Percentiles rank a stretch among this genome's conserved stretches.
These are phyloP conservation scores for Centroberyx gerrardi DNA, from an alignment of 2,797 vertebrate species.

Conservation along the genomic window DNA sequence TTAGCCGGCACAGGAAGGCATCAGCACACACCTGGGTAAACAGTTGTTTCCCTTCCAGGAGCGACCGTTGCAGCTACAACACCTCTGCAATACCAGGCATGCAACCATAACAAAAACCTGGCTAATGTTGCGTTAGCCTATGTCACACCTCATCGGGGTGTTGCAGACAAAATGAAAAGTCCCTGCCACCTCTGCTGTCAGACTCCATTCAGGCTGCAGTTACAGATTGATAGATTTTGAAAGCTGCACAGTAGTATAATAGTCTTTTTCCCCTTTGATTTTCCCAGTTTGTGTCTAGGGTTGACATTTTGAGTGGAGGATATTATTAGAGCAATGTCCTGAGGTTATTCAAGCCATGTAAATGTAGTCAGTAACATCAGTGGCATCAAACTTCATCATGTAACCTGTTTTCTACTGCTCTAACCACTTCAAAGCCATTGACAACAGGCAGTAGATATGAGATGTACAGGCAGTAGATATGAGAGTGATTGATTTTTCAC, in stretches of 20 bases:
- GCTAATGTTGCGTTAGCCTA: slow-evolving; percentile 48
- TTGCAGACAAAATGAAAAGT: slow-evolving; percentile 43
- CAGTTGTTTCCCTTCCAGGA: slow-evolving; percentile 49
- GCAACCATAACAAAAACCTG: slow-evolving; percentile 30
- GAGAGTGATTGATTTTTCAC: no score
- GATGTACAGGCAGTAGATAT: slow-evolving; percentile 9
- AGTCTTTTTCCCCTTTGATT: slow-evolving; percentile 53
- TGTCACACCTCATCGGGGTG: slow-evolving; percentile 46
- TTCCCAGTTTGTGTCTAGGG: slow-evolving; percentile 56
- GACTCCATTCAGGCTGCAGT: slow-evolving; percentile 47
- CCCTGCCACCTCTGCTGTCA: slow-evolving; percentile 74
- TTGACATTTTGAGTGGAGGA: slow-evolving; percentile 73
- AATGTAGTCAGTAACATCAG: slow-evolving; percentile 66
- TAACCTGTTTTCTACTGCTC: slow-evolving; percentile 67
- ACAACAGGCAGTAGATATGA: slow-evolving; percentile 18
- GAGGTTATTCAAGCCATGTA: slow-evolving; percentile 72
- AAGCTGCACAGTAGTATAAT: slow-evolving; percentile 44
- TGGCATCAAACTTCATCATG: slow-evolving; percentile 77
- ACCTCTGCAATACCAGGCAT: slow-evolving; percentile 28
- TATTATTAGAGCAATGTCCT: slow-evolving; percentile 81
- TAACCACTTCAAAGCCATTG: slow-evolving; percentile 62
- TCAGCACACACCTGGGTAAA: slow-evolving; percentile 60
- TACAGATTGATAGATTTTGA: slow-evolving; percentile 61
- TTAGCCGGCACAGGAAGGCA: slow-evolving; percentile 37
- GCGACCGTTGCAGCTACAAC: slow-evolving; percentile 21